Percentiles rank a stretch among this genome's conserved stretches.
Conservation (phyloP, 2,113 vertebrate genomes). For the Parus major region DNA sequence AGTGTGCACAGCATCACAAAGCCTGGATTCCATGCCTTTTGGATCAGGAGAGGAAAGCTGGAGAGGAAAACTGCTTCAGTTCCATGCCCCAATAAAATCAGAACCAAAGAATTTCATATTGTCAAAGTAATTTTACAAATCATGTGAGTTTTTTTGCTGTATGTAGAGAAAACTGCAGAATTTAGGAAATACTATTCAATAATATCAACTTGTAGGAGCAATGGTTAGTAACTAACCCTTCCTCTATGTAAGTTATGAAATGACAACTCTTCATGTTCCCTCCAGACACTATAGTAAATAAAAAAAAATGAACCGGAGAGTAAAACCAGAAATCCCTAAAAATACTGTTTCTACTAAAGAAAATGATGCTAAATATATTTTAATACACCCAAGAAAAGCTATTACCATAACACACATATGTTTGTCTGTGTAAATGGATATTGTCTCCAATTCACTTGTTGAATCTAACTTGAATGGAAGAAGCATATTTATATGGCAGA, state of each 20-base stretch:
- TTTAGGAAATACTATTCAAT: neutral
- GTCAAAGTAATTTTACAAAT: neutral
- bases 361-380: neutral
- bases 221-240: neutral
- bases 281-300: neutral
- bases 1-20: neutral
- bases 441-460: neutral
- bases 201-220: neutral
- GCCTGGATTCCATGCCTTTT: neutral
- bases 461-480: neutral
- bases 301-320: neutral
- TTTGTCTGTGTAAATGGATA: neutral
- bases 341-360: neutral
- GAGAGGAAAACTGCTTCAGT: neutral
- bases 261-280: neutral
- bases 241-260: neutral
- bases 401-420: neutral
- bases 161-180: neutral
- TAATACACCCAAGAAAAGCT: neutral
- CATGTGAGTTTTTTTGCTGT: fast-evolving
- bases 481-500: neutral
- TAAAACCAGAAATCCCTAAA: neutral
- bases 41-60: neutral
- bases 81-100: neutral
- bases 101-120: neutral